Conservation (phyloP, 2,888 invertebrate genomes). For the Ophion obscuratus region DNA sequence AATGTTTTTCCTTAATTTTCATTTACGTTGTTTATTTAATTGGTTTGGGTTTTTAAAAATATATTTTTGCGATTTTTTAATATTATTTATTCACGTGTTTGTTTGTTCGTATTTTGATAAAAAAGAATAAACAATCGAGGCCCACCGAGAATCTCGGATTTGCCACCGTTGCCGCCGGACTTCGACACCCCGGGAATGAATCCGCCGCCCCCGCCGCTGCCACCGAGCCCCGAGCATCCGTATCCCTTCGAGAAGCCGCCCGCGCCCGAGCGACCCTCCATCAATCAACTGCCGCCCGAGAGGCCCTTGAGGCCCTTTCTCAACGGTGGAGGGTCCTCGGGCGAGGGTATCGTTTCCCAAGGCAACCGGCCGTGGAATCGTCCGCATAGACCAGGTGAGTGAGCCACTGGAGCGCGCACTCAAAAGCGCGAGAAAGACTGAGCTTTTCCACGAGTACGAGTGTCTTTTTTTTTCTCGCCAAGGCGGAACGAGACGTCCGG, state of each 20-base stretch:
- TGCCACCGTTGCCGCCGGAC: constrained; percentile 89
- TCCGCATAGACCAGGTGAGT: constrained; percentile 69
- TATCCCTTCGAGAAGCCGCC: constrained; percentile 88
- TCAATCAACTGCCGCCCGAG: constrained; percentile 84
- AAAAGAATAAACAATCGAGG: constrained; percentile 94
- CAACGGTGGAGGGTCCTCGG: constrained; percentile 90
- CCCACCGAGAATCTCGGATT: constrained; percentile 93
- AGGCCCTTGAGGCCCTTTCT: constrained; percentile 85
- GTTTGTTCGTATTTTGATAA: constrained; percentile 61
- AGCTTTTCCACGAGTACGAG: neutral
- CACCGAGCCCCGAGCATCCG: constrained; percentile 85
- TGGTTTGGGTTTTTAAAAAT: no score
- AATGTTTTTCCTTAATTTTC: neutral
- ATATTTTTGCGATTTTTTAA: neutral
- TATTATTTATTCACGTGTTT: constrained; percentile 4
- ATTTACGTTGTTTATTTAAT: no score
- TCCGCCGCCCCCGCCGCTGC: constrained; percentile 83
- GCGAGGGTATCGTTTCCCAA: constrained; percentile 90
- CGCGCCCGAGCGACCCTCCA: constrained; percentile 86
- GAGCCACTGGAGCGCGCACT: neutral
- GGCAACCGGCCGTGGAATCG: constrained; percentile 74
- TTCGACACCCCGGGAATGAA: constrained; percentile 86
- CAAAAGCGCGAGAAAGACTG: neutral
- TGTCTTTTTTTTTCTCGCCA: constrained; percentile 39
- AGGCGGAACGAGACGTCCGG: constrained; percentile 77